Percentiles rank a stretch among this genome's conserved stretches.
Conservation (phyloP, 2,113 vertebrate genomes). For the Python bivittatus region DNA sequence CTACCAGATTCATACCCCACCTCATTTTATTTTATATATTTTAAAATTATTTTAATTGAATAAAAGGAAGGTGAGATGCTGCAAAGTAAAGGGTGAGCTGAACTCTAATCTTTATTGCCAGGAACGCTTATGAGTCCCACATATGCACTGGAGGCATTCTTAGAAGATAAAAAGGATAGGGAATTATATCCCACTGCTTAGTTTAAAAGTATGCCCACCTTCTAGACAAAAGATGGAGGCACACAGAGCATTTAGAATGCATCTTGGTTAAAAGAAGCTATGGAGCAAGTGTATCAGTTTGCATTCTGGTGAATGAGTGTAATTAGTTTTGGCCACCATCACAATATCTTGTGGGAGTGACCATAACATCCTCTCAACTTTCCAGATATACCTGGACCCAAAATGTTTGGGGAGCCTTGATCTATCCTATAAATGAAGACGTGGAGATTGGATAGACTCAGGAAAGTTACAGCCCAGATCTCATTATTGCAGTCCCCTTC, state of each 20-base stretch:
- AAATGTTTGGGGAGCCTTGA: background rate
- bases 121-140: background rate
- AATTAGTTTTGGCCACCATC: background rate
- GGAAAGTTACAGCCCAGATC: no score
- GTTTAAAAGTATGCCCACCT: background rate
- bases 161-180: background rate
- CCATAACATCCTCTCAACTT: background rate
- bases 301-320: background rate
- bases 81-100: background rate
- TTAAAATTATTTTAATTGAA: background rate
- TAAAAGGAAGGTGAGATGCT: background rate
- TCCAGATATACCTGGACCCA: background rate
- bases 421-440: background rate
- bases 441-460: background rate
- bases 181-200: background rate
- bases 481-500: background rate
- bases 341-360: background rate
- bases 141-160: background rate
- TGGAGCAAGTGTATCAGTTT: background rate
- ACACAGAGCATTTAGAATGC: background rate
- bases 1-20: background rate
- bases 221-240: background rate
- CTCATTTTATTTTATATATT: background rate
- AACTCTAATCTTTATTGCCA: background rate
- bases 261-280: background rate